Base-by-base conservation (phyloP, 2,888 invertebrate genomes). In the Caenorhabditis plicata region DNA sequence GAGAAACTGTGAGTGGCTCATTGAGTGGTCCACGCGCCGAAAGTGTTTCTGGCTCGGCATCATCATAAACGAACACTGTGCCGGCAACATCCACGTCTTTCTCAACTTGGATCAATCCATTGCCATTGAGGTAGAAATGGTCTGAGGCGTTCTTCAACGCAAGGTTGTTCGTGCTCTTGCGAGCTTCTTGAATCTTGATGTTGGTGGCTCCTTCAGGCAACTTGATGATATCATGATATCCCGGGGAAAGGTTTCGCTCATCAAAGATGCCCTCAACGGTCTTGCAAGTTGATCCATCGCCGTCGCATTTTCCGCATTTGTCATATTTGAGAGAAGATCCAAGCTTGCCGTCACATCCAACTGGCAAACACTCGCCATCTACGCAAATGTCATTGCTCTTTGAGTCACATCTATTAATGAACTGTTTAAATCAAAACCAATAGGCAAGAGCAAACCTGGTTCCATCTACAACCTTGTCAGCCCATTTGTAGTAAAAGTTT, bases 131-230 rank as follows among this genome's bases (percentile, higher is more conserved):
- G 81, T 91, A 92, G 82, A 90, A 96, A 72, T 89, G 86, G 3
- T 89, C 90, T 40, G 88, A 86, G 49, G 87, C 85, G 82, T 91
- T 91, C 66, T 92, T 87, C 42, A 94, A 85, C 4, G 93, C 94
- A 71, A 92, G 85, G 83, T 92, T 94, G 83, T 95, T 95, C 80
- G 88, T 90, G 0, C 93, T 91, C 1, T 90, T 87, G 35, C 84
- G 83, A 2, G 87, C 81, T 85, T 96, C 95, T 70, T 86, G 85
- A 49, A 96, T 87, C 15, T 85, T 82, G 71, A 96, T 90, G 78
- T 90, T 90, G 0, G 92, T 93, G n/a, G 95, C 91, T 13, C 94
- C 93, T 75, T 88, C 86, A 1, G 95, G 95, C 74, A 96, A 89
- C 25, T 92, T 85, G 45, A 95, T 84, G 58, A 95, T 87, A 80